phyloP scores from a whole-genome alignment of 2,113 vertebrate genomes.

The Percina caprodes region DNA sequence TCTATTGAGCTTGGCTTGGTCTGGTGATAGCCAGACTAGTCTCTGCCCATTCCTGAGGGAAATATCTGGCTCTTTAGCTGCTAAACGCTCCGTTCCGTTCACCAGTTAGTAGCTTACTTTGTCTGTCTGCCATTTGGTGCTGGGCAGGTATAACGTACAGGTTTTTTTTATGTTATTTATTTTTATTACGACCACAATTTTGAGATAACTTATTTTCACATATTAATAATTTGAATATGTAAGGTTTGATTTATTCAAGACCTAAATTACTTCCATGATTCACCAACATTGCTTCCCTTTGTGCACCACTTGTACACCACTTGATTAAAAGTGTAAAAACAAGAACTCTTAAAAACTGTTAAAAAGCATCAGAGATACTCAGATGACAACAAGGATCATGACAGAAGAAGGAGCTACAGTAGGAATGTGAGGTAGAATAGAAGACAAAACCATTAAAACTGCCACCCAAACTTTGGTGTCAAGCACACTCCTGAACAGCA shows the following conservation, averaged over 20 bases:
- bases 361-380: background rate
- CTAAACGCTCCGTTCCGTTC: background rate
- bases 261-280: background rate
- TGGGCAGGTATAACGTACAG: background rate
- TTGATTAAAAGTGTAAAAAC: conserved; percentile 1
- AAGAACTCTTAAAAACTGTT: background rate
- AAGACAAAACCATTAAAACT: conserved; percentile 23
- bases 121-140: background rate
- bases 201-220: background rate
- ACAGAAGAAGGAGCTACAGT: background rate
- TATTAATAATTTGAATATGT: background rate
- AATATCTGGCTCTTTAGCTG: background rate
- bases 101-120: background rate
- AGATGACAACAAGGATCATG: background rate
- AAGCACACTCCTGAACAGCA: conserved; percentile 5
- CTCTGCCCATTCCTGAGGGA: background rate
- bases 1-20: too few species aligned
- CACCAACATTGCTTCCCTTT: background rate
- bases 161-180: background rate
- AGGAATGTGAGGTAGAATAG: background rate
- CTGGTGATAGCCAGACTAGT: background rate
- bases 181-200: background rate
- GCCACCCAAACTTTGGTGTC: conserved; percentile 35
- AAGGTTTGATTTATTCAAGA: background rate
- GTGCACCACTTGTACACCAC: too few species aligned